Evolutionary conservation across 2,888 invertebrate species (phyloP).

Genomic region (Plagodis dolabraria): DNA sequence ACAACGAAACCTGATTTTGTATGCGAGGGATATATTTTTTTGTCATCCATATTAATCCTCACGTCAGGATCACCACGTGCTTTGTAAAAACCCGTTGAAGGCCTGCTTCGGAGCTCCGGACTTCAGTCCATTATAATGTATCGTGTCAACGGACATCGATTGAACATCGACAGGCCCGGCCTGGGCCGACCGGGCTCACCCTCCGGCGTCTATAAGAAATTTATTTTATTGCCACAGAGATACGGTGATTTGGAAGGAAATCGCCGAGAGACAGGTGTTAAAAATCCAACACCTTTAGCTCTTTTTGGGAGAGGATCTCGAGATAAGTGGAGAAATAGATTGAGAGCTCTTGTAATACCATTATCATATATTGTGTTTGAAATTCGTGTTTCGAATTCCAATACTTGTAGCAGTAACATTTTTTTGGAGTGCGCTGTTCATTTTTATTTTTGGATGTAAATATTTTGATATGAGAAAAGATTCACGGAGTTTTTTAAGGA

Average conservation of each 20-base stretch:
- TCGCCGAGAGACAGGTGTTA: slow-evolving; percentile 83
- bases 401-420: slow-evolving; percentile 61
- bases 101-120: slow-evolving; percentile 67
- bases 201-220: slow-evolving; percentile 82
- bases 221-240: slow-evolving; percentile 83
- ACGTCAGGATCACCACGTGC: slow-evolving; percentile 82
- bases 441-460: slow-evolving; percentile 57
- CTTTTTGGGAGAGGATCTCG: slow-evolving; percentile 68
- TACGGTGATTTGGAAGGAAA: slow-evolving; percentile 82
- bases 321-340: slow-evolving; percentile 80
- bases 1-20: slow-evolving; percentile 71
- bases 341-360: slow-evolving; percentile 70
- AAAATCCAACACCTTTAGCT: slow-evolving; percentile 80
- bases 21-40: slow-evolving; percentile 74
- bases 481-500: slow-evolving; percentile 65
- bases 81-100: slow-evolving; percentile 81
- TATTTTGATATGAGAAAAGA: slow-evolving; percentile 66
- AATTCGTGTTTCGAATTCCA: slow-evolving; percentile 62
- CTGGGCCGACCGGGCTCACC: slow-evolving; percentile 65
- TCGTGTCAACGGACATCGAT: slow-evolving; percentile 84
- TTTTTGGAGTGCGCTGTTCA: slow-evolving; percentile 50
- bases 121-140: slow-evolving; percentile 81
- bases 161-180: slow-evolving; percentile 78
- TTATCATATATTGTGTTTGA: slow-evolving; percentile 73
- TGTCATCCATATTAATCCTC: slow-evolving; percentile 82